Evolutionary conservation across 1,140 invertebrate genomes (phyloP).

Genomic region (Lepidotrigona ventralis): DNA sequence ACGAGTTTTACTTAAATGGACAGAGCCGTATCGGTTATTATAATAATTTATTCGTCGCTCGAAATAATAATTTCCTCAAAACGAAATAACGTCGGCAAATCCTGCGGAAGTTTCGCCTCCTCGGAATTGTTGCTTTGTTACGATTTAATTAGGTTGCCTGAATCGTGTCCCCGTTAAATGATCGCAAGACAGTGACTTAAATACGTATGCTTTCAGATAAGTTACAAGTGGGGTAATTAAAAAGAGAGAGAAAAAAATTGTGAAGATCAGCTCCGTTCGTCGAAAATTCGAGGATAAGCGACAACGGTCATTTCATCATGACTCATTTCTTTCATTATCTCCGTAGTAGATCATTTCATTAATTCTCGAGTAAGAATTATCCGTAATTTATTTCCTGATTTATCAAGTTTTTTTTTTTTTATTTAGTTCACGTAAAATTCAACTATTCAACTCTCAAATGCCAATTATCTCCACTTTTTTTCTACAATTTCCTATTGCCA

Average conservation of each 20-base stretch:
- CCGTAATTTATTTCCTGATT: neutral
- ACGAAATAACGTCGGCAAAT: neutral
- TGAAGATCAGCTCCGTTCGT: neutral
- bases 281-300: too few species aligned
- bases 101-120: neutral
- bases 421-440: neutral
- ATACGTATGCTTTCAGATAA: neutral
- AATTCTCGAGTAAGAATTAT: neutral
- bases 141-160: neutral
- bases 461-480: too few species aligned
- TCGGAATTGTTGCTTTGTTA: neutral
- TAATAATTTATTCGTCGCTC: neutral
- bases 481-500: neutral
- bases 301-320: neutral
- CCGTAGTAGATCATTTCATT: neutral
- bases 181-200: slow-evolving; percentile 55
- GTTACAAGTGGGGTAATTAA: neutral
- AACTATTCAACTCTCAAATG: too few species aligned
- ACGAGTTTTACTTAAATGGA: slow-evolving; percentile 15
- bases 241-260: neutral
- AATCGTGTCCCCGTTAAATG: neutral
- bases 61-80: neutral
- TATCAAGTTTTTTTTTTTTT: neutral
- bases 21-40: neutral
- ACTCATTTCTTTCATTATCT: neutral